Base-by-base conservation (phyloP, 2,113 vertebrate genomes). In the Psephotus haematonotus region DNA sequence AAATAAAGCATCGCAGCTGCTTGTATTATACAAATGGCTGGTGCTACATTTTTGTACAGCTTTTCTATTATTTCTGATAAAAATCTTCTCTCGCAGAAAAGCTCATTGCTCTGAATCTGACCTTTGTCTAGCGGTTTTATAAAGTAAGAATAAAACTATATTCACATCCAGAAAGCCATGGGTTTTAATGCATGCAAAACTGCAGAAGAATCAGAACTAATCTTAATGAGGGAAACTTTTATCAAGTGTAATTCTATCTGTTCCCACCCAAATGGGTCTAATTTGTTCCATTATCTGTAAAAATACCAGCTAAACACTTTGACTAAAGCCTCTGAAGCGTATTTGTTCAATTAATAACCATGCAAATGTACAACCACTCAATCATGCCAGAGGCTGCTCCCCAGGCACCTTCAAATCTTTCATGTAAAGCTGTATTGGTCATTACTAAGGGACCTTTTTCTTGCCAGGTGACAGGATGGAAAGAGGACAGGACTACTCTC, bases 251-350 rank as follows among this genome's bases (percentile, higher is more conserved):
- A 86, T 90, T 92, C 71, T 84, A 78, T 82, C 78, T 92, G 39
- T 75, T 94, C 47, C 64, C 81, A 92, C 83, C 49, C 81, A 86
- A 93, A 92, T 13, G 17, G 33, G 77, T 82, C 41, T 93, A 92
- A 93, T 87, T 91, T 92, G 74, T 93, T 93, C 70, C 57, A 63
- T 82, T 87, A 95, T 82, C 88, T 94, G 53, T 89, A 92, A 91
- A 95, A 96, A 93, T 80, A 91, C 46, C 57, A 86, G 63, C 74
- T 35, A 89, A 53, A 84, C 46, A 72, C 44, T 95, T 70, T 70
- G 63, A 87, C 15, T 49, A 84, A 92, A 87, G 83, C 74, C 70
- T 89, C 65, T 84, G 83, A 90, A 93, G 49, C 18, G 0, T 43
- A 86, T 86, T 79, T 88, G 55, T 86, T 94, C 90, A 92, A 89